A percentile compares a stretch with the other conserved stretches of the same genome.
Conservation (phyloP, 2,888 invertebrate species). For the Amorpha juglandis region DNA sequence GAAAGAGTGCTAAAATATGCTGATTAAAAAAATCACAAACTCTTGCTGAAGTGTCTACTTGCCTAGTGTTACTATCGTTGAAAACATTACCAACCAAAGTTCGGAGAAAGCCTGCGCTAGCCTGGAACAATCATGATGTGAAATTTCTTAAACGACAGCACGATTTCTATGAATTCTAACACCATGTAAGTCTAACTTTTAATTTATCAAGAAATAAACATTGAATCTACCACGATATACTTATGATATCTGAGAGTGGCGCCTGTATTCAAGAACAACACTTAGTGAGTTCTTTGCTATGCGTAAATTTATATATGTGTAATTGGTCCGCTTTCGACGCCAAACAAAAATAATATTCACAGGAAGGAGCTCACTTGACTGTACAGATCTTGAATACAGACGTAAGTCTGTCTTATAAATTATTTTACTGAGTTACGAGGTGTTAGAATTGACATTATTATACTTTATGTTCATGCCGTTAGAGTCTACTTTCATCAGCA, state of each 20-base stretch:
- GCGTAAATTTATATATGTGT: too few species aligned
- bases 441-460: not conserved
- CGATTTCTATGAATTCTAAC: not conserved
- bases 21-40: not conserved
- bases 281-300: too few species aligned
- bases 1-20: not conserved
- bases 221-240: not conserved
- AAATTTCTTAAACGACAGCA: not conserved
- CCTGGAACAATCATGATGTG: not conserved
- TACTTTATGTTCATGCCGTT: conserved; percentile 12
- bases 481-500: conserved; percentile 21
- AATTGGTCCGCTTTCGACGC: too few species aligned
- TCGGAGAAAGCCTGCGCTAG: not conserved
- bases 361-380: too few species aligned
- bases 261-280: too few species aligned
- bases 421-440: not conserved
- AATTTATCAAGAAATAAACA: not conserved
- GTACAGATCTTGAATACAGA: too few species aligned
- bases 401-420: not conserved
- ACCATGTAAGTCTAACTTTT: not conserved
- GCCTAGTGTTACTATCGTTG: not conserved
- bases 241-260: too few species aligned
- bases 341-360: too few species aligned
- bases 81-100: not conserved
- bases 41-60: too few species aligned